Evolutionary conservation across 1,140 invertebrate species (phyloP).

Genomic region (Zaprionus taronus): DNA sequence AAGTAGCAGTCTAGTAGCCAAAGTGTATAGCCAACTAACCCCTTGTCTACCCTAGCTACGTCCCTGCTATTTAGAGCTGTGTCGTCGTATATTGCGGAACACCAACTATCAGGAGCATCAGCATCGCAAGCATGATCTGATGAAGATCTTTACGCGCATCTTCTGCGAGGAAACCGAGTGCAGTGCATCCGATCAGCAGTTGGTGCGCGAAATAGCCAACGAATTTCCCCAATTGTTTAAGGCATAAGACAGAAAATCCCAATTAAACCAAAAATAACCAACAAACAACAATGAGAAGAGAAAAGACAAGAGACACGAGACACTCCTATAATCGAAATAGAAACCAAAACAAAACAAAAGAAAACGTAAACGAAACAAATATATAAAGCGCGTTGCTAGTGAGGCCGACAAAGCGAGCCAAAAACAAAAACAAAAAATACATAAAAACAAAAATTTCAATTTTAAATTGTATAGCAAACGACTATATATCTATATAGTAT

Average conservation of each 20-base stretch:
- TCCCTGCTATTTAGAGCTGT: conserved; percentile 90
- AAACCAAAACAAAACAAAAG: background rate
- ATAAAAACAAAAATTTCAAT: conserved; percentile 37
- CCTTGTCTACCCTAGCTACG: conserved; percentile 86
- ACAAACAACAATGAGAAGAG: background rate
- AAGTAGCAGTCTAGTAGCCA: conserved; percentile 58
- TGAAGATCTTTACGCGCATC: conserved; percentile 92
- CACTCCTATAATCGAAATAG: conserved; percentile 20
- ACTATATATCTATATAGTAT: conserved; percentile 2
- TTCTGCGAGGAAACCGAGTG: conserved; percentile 91
- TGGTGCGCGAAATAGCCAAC: conserved; percentile 91
- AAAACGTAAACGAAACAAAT: conserved; percentile 48
- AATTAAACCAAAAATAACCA: background rate
- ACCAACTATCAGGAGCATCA: conserved; percentile 90
- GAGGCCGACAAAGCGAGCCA: conserved; percentile 62
- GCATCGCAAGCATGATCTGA: conserved; percentile 90
- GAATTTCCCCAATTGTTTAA: conserved; percentile 94
- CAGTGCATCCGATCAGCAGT: conserved; percentile 90
- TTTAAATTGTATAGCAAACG: conserved; percentile 22
- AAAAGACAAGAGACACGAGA: conserved; percentile 11
- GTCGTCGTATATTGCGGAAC: conserved; percentile 90
- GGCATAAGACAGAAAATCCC: conserved; percentile 79
- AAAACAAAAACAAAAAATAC: background rate
- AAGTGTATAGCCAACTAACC: background rate
- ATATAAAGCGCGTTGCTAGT: conserved; percentile 78